These are phyloP conservation scores for Cyanoramphus novaezelandiae DNA, from an alignment of 2,113 vertebrate genomes.

Conservation along the genomic window DNA sequence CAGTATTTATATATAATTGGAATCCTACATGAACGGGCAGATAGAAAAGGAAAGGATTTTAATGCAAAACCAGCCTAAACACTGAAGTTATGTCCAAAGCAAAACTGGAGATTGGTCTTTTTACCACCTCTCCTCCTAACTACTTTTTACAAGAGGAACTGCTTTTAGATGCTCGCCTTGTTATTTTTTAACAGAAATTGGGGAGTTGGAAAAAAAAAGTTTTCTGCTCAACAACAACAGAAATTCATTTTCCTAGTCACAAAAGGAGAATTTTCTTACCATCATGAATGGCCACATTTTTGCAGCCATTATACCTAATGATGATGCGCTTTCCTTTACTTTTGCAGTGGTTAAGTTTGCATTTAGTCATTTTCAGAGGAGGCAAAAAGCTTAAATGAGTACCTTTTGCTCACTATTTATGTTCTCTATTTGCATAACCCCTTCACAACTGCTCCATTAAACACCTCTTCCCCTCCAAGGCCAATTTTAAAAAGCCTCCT, in stretches of 20 bases:
- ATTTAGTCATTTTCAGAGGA: slow-evolving; percentile 13
- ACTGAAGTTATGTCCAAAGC: not conserved
- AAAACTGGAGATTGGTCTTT: not conserved
- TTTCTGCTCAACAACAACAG: not conserved
- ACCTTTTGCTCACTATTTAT: slow-evolving; percentile 39
- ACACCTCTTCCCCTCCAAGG: slow-evolving; percentile 54
- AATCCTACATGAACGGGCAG: not conserved
- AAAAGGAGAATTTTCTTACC: not conserved
- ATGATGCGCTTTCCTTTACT: not conserved
- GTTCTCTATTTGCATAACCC: slow-evolving; percentile 31
- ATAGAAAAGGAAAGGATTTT: not conserved
- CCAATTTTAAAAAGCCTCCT: slow-evolving; percentile 17
- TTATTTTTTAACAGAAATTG: not conserved
- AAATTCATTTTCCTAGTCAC: not conserved
- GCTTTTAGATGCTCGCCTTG: not conserved
- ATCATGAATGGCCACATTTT: not conserved
- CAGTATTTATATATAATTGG: not conserved
- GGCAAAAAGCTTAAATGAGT: slow-evolving; percentile 7
- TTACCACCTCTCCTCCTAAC: not conserved
- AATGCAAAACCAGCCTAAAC: not conserved
- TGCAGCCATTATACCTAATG: not conserved
- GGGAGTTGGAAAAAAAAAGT: not conserved
- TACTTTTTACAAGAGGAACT: not conserved
- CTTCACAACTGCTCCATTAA: slow-evolving; percentile 53
- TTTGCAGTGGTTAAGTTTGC: not conserved